Evolutionary conservation across 2,113 vertebrate species (phyloP).

Genomic region (Pituophis catenifer): DNA sequence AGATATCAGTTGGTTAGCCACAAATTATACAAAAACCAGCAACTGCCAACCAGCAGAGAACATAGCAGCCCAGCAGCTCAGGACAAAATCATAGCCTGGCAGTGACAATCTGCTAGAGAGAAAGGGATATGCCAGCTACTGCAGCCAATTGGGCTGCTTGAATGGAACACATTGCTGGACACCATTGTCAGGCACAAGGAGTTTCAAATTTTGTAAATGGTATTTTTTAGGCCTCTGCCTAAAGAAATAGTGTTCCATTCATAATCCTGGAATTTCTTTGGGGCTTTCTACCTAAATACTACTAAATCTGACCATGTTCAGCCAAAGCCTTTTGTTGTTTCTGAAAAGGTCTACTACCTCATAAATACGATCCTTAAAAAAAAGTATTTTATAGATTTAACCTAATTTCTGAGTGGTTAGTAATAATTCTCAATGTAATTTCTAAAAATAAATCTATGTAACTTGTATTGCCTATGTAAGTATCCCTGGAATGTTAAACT

Average conservation of each 20-base stretch:
- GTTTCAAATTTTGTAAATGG: neutral
- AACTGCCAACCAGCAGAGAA: neutral
- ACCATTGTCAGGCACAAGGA: neutral
- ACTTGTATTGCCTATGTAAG: neutral
- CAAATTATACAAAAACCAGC: neutral
- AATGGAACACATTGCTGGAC: neutral
- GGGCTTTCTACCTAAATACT: neutral
- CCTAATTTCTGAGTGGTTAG: neutral
- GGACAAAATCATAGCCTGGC: neutral
- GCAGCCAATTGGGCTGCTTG: neutral
- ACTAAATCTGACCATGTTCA: neutral
- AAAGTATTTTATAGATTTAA: neutral
- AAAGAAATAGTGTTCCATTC: neutral
- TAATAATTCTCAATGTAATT: neutral
- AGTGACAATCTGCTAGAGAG: neutral
- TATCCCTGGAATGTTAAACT: neutral
- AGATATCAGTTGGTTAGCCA: neutral
- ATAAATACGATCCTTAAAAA: neutral
- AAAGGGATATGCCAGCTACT: neutral
- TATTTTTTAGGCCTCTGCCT: neutral
- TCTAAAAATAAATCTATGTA: neutral
- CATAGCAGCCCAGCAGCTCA: neutral
- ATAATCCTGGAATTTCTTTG: neutral
- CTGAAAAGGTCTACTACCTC: slow-evolving; percentile 2
- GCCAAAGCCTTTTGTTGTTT: neutral